Evolutionary conservation across 2,888 invertebrate species (phyloP).

Genomic region (Limnephilus lunatus): DNA sequence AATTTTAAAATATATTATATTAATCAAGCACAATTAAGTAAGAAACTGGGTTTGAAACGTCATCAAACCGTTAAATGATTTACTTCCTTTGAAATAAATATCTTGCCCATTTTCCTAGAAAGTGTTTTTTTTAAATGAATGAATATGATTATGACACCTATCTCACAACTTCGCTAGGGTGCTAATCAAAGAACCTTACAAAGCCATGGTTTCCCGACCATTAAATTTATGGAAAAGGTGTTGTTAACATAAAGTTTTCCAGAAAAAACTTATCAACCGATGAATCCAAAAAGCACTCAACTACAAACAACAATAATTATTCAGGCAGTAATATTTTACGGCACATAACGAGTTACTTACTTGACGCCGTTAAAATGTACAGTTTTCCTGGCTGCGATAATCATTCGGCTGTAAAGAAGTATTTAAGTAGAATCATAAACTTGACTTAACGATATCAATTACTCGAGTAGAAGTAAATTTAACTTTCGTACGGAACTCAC

Average conservation of each 20-base stretch:
- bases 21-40: too few relatives aligned
- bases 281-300: neutral
- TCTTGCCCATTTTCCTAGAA: too few relatives aligned
- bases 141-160: too few relatives aligned
- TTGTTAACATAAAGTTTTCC: neutral
- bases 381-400: slow-evolving; percentile 25
- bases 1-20: too few relatives aligned
- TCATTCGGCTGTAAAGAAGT: slow-evolving; percentile 36
- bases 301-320: neutral
- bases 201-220: too few relatives aligned
- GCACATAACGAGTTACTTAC: slow-evolving; percentile 22
- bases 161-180: too few relatives aligned
- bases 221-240: neutral
- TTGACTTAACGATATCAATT: slow-evolving; percentile 47
- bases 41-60: too few relatives aligned
- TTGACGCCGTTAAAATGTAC: slow-evolving; percentile 43
- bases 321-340: slow-evolving; percentile 36
- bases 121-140: too few relatives aligned
- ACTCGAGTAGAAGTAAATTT: slow-evolving; percentile 11
- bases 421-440: slow-evolving; percentile 40
- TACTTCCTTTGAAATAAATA: too few relatives aligned
- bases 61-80: too few relatives aligned
- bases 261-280: neutral
- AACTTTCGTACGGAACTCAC: slow-evolving; percentile 9
- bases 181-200: too few relatives aligned